A percentile compares a stretch with the other conserved stretches of the same genome.
Evolutionary conservation across 2,113 vertebrate genomes (phyloP).

Genomic region (Vicugna pacos): DNA sequence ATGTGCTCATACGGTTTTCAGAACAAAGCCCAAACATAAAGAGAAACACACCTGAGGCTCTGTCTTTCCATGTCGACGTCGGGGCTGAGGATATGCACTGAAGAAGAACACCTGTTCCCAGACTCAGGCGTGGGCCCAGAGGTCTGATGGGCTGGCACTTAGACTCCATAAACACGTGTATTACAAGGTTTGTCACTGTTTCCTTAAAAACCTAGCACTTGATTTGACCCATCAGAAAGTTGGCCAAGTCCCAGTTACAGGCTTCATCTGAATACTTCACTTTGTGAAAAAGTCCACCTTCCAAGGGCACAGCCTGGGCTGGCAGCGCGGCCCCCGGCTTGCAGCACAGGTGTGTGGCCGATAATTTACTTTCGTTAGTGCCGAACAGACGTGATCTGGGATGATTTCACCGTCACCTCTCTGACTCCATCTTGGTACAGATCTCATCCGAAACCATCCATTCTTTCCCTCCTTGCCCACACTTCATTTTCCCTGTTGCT

Average conservation of each 20-base stretch:
- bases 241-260: neutral
- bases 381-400: neutral
- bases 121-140: neutral
- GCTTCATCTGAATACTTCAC: neutral
- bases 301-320: neutral
- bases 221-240: neutral
- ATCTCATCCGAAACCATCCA: neutral
- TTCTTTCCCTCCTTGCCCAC: conserved; percentile 29
- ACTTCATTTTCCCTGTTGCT: conserved; percentile 52
- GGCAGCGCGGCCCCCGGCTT: accelerated
- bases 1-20: neutral
- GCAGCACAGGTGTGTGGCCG: neutral
- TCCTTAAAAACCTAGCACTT: neutral
- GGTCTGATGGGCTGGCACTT: no score
- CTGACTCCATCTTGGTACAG: conserved; percentile 31
- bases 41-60: neutral
- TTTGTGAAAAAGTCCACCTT: neutral
- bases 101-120: neutral
- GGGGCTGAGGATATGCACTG: neutral
- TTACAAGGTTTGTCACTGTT: neutral
- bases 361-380: conserved; percentile 19
- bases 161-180: neutral
- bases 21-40: conserved; percentile 1
- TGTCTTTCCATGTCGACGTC: neutral
- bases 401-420: neutral